Evolutionary conservation across 2,888 invertebrate species (phyloP), one percentile per base, ranked within the genome.

Genomic region (Exephanes ischioxanthus): DNA sequence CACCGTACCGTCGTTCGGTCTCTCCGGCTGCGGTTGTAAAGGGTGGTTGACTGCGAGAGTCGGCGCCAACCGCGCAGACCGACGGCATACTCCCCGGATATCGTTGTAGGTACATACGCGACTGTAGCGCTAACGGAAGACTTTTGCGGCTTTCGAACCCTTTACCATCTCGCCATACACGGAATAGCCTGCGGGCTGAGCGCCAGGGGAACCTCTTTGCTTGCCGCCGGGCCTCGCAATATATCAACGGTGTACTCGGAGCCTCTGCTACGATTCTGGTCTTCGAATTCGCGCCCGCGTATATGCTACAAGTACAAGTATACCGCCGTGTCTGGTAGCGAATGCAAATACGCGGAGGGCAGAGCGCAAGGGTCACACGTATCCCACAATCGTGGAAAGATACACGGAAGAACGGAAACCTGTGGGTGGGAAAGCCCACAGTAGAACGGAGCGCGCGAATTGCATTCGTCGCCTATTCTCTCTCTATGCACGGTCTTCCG

Each of bases 311-410:
- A 41, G 55, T 37, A 16, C 4, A 33, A 61, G 16, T 61, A 26
- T 26, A 33, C 19, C 33, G 19, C n/a, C 19, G 66, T 16, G 48
- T 30, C 80, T 80, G 48, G 37, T 66, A 33, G 76, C 72, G 41
- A 77, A 80, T 72, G 80, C 77, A 84, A 80, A 84, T 80, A 84
- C 67, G 14, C 84, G 30, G 16, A 58, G 75, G n/a, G 63, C 66
- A 67, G 66, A 72, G 37, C 45, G 30, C 67, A 26, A 19, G 45
- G 70, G 71, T 84, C 75, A 58, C 71, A 63, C 71, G 61, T 79
- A 51, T 45, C 63, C 61, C 71, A 45, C 84, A 77, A 80, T 67
- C 67, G 77, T 71, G n/a, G 76, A 72, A 80, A 77, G 77, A 84
- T 30, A 84, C 71, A 80, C 77, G 37, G 14, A 67, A 73, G 67